These are phyloP conservation scores for Myathropa florea DNA, from an alignment of 2,888 invertebrate species.

Conservation along the genomic window DNA sequence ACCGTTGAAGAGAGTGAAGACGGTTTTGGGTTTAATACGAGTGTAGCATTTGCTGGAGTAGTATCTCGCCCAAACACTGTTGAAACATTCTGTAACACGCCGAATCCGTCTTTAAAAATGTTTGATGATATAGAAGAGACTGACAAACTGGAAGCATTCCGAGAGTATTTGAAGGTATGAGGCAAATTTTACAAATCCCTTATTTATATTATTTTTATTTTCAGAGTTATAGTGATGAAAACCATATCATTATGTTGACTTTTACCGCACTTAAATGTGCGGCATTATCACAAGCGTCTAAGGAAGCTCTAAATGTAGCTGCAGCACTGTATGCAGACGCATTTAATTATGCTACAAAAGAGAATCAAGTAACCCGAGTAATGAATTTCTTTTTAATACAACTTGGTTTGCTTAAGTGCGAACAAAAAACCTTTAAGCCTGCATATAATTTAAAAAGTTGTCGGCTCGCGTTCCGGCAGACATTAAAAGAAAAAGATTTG, in stretches of 20 bases:
- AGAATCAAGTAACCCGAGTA: constrained; percentile 78
- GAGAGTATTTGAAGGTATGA: constrained; percentile 76
- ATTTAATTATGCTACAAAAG: constrained; percentile 78
- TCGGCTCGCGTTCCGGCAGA: constrained; percentile 77
- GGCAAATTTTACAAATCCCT: background rate
- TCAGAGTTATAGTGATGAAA: constrained; percentile 77
- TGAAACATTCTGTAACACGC: constrained; percentile 77
- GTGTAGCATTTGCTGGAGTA: constrained; percentile 62
- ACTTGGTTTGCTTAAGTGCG: constrained; percentile 77
- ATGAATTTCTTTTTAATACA: constrained; percentile 79
- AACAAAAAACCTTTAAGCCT: constrained; percentile 77
- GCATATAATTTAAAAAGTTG: constrained; percentile 77
- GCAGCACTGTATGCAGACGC: constrained; percentile 76
- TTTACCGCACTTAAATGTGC: constrained; percentile 80
- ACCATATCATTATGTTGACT: constrained; percentile 77
- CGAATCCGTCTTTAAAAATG: constrained; percentile 76
- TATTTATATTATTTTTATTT: constrained; percentile 19
- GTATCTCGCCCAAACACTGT: constrained; percentile 72
- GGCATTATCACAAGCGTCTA: constrained; percentile 76
- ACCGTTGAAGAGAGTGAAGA: constrained; percentile 68
- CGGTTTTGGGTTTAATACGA: constrained; percentile 61
- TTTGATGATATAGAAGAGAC: constrained; percentile 76
- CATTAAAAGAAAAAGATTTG: constrained; percentile 75
- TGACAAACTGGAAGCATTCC: constrained; percentile 77
- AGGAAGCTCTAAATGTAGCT: constrained; percentile 77